A percentile compares a stretch with the other conserved stretches of the same genome.
Conservation (phyloP, 2,113 vertebrate genomes). For the Dromiciops gliroides region DNA sequence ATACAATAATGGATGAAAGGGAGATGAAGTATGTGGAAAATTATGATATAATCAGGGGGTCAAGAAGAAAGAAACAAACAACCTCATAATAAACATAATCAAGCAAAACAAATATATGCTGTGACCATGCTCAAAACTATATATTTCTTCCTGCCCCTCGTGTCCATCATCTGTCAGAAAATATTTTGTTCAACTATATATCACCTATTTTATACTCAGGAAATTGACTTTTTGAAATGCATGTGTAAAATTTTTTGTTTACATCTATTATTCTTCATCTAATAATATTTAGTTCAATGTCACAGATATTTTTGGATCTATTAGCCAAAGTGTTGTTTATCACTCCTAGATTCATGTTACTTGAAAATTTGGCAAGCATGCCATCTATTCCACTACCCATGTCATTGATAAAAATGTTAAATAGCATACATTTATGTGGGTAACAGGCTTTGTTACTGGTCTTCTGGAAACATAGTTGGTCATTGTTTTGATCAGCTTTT, state of each 20-base stretch:
- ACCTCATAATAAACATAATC: neutral
- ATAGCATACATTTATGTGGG: neutral
- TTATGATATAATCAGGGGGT: too few species aligned
- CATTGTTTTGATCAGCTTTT: neutral
- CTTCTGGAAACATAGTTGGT: neutral
- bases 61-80: neutral
- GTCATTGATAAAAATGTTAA: neutral
- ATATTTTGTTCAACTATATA: neutral
- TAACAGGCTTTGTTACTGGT: neutral
- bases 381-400: neutral
- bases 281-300: neutral
- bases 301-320: neutral
- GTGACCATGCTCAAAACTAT: neutral
- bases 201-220: neutral
- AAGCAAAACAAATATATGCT: neutral
- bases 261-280: neutral
- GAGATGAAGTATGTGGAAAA: too few species aligned
- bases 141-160: neutral
- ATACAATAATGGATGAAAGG: too few species aligned
- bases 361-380: neutral
- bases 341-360: neutral
- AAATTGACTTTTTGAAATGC: neutral
- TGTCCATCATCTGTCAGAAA: neutral
- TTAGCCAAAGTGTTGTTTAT: neutral
- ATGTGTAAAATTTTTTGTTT: neutral